Evolutionary conservation across 2,888 invertebrate species (phyloP), one percentile per base, ranked within the genome.

Genomic region (Smittia sp.): DNA sequence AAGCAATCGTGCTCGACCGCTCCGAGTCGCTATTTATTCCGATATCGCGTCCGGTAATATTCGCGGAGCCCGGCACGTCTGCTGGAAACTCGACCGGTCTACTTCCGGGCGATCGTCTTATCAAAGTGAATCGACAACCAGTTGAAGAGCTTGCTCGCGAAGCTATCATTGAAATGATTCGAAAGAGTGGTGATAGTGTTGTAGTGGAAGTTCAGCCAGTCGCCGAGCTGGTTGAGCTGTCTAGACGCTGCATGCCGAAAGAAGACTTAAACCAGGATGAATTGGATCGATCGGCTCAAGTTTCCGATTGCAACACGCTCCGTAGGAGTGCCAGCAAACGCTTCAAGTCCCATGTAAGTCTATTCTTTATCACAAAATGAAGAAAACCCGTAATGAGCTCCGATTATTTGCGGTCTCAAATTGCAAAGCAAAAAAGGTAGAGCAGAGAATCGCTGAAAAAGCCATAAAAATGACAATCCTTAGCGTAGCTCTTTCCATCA

Each of bases 131-230:
- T 80, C 91, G 91, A 25, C 86, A 89, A 25, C 87, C 89, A 75
- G 96, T 97, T 0, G 93, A 93, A 80, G 92, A 90, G 74, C 89
- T 91, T 79, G 89, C 89, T 69, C 87, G 97, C 73, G 96, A 97
- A 81, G 92, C 94, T 78, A 92, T 98, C 76, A 96, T 96, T 77
- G 96, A 96, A 80, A 87, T 97, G 80, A 96, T 98, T 78, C 91
- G 93, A 78, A 89, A 92, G 75, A 94, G 92, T 76, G 89, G 90
- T 74, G 91, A 91, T 78, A 88, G 86, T 77, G 94, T 95, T 75
- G 89, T 88, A 65, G 88, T 97, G 74, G 93, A 94, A 89, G 96
- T 97, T 76, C 96, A 96, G 83, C 94, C 96, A 52, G 94, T 96
- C 76, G 92, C 94, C 0, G 96, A 97, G 83, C 84, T 97, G 78